Percentiles rank a stretch among this genome's conserved stretches.
Evolutionary conservation across 2,113 vertebrate species (phyloP).

Genomic region (Dunckerocampus dactyliophorus): DNA sequence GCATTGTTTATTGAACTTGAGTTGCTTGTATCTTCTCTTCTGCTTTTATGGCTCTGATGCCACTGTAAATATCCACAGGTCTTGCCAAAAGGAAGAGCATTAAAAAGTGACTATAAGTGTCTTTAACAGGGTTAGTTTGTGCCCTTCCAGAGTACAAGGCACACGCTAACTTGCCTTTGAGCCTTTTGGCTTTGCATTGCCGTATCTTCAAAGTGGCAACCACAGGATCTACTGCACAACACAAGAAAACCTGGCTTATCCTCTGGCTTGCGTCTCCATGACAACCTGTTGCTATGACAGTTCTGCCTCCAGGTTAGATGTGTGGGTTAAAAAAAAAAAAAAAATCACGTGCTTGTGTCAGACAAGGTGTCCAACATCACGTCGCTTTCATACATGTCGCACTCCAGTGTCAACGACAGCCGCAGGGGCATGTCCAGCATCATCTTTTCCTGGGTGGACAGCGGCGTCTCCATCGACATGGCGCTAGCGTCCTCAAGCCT

Average conservation of each 20-base stretch:
- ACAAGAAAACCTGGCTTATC: constrained; percentile 39
- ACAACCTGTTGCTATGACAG: constrained; percentile 34
- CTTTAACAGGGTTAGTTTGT: constrained; percentile 29
- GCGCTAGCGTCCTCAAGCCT: constrained; percentile 78
- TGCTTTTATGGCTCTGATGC: constrained; percentile 56
- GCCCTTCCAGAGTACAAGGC: constrained; percentile 35
- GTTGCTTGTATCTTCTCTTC: constrained; percentile 29
- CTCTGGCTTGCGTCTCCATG: constrained; percentile 22
- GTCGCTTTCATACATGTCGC: constrained; percentile 96
- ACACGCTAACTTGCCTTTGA: constrained; percentile 40
- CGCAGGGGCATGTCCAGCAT: constrained; percentile 79
- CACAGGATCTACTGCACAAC: constrained; percentile 27
- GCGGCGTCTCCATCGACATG: constrained; percentile 79
- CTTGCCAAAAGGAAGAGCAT: constrained; percentile 45
- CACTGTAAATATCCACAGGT: constrained; percentile 72
- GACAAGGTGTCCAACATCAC: constrained; percentile 98
- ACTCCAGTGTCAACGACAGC: constrained; percentile 86
- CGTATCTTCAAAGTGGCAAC: too few relatives aligned
- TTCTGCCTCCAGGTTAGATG: constrained; percentile 18
- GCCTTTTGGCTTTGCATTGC: constrained; percentile 23
- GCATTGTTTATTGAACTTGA: constrained; percentile 59
- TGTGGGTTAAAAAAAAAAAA: not conserved
- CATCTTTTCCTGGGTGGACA: constrained; percentile 77
- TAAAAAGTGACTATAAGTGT: constrained; percentile 31
- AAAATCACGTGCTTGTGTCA: constrained; percentile 88